Percentiles rank a stretch among this genome's conserved stretches.
Conservation (phyloP, 2,888 invertebrate genomes). For the Synanthedon andrenaeformis region DNA sequence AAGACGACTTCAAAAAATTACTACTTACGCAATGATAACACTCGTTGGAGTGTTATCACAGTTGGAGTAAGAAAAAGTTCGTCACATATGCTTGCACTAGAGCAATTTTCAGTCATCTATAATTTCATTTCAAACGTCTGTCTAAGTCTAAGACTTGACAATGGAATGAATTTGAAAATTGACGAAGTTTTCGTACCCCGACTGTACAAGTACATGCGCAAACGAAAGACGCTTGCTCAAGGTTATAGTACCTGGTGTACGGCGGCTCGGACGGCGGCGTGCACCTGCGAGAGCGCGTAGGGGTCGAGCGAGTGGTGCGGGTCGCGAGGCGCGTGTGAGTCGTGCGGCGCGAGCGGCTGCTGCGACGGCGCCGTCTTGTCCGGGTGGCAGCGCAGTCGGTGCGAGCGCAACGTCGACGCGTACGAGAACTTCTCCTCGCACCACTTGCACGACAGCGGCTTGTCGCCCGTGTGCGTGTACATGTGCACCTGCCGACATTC, state of each 20-base stretch:
- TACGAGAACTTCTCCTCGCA: conserved; percentile 68
- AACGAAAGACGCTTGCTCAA: too few relatives aligned
- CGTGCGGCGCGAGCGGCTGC: conserved; percentile 6
- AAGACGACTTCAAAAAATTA: too few relatives aligned
- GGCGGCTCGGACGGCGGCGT: not conserved
- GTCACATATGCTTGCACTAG: too few relatives aligned
- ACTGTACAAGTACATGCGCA: too few relatives aligned
- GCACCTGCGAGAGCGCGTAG: not conserved
- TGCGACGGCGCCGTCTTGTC: conserved; percentile 29
- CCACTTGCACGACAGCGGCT: conserved; percentile 67
- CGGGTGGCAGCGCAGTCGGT: conserved; percentile 65
- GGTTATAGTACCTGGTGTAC: not conserved
- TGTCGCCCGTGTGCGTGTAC: conserved; percentile 68
- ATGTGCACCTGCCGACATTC: conserved; percentile 51
- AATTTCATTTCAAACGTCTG: too few relatives aligned
- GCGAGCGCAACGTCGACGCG: conserved; percentile 68
- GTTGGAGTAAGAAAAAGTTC: too few relatives aligned
- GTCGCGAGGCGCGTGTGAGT: conserved; percentile 6
- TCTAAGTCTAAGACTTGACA: too few relatives aligned
- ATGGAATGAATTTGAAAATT: too few relatives aligned
- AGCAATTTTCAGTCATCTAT: too few relatives aligned
- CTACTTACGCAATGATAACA: too few relatives aligned
- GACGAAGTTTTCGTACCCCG: too few relatives aligned
- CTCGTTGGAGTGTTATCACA: too few relatives aligned
- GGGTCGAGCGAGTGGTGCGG: not conserved